These are phyloP conservation scores for Amblyjoppa fuscipennis DNA, from an alignment of 2,888 invertebrate genomes.

Conservation along the genomic window DNA sequence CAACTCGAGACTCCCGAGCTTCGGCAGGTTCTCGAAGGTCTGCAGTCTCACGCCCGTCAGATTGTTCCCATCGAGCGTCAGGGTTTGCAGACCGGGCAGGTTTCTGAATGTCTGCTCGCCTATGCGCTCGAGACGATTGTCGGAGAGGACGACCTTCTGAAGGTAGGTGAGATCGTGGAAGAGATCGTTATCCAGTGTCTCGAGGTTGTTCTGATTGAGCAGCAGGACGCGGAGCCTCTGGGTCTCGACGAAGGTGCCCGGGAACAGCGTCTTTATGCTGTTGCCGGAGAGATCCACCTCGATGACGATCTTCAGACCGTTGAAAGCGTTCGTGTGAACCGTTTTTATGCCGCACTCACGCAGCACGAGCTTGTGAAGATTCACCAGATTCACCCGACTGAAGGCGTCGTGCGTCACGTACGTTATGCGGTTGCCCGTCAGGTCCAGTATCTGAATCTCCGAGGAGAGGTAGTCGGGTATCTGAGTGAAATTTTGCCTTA, in stretches of 20 bases:
- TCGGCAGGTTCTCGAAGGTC: slow-evolving; percentile 89
- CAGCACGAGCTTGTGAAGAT: slow-evolving; percentile 93
- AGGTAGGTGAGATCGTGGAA: slow-evolving; percentile 91
- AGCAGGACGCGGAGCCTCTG: slow-evolving; percentile 90
- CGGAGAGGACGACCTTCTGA: slow-evolving; percentile 91
- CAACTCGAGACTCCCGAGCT: slow-evolving; percentile 91
- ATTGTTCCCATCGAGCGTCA: slow-evolving; percentile 91
- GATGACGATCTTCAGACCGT: slow-evolving; percentile 91
- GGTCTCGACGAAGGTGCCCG: slow-evolving; percentile 90
- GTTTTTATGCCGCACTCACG: slow-evolving; percentile 91
- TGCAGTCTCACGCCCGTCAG: slow-evolving; percentile 89
- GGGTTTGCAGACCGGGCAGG: slow-evolving; percentile 89
- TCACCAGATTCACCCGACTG: slow-evolving; percentile 89
- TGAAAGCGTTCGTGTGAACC: slow-evolving; percentile 92
- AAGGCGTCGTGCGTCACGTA: slow-evolving; percentile 90
- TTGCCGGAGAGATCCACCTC: slow-evolving; percentile 94
- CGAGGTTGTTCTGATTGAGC: slow-evolving; percentile 91
- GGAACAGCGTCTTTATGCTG: slow-evolving; percentile 88
- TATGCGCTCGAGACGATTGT: slow-evolving; percentile 90
- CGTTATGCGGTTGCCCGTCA: slow-evolving; percentile 89
- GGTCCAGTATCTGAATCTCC: slow-evolving; percentile 88
- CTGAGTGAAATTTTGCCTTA: slow-evolving; percentile 88
- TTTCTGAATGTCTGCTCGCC: slow-evolving; percentile 91
- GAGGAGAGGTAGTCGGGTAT: slow-evolving; percentile 91
- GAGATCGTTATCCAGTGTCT: slow-evolving; percentile 90